phyloP scores from a whole-genome alignment of 2,888 invertebrate species.

The Cheilosia grossa region DNA sequence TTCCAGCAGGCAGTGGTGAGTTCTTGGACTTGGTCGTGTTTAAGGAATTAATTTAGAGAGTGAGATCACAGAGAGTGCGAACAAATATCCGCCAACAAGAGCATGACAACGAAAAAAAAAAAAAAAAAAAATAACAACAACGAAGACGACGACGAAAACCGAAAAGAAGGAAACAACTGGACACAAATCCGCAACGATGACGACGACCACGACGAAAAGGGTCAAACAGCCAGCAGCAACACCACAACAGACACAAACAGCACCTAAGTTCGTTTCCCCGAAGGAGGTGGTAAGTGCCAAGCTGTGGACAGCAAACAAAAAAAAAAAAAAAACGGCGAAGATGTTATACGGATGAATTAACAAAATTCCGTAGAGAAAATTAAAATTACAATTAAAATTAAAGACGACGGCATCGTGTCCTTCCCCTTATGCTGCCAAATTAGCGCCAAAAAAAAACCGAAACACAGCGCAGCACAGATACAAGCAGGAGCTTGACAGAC shows the following conservation, averaged over 20 bases:
- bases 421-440: constrained; percentile 13
- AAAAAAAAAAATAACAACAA: not conserved
- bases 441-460: constrained; percentile 49
- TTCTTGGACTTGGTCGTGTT: constrained; percentile 70
- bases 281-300: constrained; percentile 16
- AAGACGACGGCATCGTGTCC: constrained; percentile 45
- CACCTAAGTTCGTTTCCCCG: constrained; percentile 15
- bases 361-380: constrained; percentile 67
- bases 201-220: constrained; percentile 68
- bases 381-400: constrained; percentile 73
- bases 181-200: constrained; percentile 70
- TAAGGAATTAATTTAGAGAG: constrained; percentile 74
- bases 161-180: constrained; percentile 50
- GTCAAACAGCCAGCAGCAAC: constrained; percentile 67
- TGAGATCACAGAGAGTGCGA: constrained; percentile 69
- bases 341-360: constrained; percentile 60
- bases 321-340: constrained; percentile 23
- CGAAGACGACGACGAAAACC: not conserved
- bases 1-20: constrained; percentile 26
- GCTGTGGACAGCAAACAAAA: constrained; percentile 2
- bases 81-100: constrained; percentile 64
- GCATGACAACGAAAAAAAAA: constrained; percentile 17
- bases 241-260: constrained; percentile 57
- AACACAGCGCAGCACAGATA: constrained; percentile 7
- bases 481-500: constrained; percentile 65